These are phyloP conservation scores for Diorhabda elongata DNA, from an alignment of 1,140 invertebrate genomes.

Conservation along the genomic window DNA sequence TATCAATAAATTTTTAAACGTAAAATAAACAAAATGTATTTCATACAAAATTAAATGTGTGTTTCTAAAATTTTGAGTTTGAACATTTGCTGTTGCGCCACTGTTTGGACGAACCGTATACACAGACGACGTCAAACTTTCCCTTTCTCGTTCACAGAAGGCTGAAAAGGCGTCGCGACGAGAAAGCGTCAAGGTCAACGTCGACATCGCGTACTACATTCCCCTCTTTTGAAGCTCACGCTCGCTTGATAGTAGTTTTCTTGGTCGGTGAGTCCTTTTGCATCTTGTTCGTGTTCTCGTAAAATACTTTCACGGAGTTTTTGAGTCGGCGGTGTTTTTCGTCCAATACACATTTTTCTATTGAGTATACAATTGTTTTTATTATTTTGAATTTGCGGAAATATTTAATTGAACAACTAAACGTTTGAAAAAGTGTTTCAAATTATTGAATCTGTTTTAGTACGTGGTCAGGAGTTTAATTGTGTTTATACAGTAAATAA, in stretches of 20 bases:
- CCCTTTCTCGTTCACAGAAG: slow-evolving; percentile 14
- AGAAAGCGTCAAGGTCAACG: slow-evolving; percentile 13
- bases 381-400: too few relatives aligned
- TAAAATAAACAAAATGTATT: too few relatives aligned
- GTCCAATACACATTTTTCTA: too few relatives aligned
- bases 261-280: slow-evolving; percentile 7
- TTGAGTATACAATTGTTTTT: too few relatives aligned
- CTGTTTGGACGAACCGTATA: not conserved
- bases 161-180: slow-evolving; percentile 20
- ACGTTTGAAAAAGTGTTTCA: too few relatives aligned
- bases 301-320: too few relatives aligned
- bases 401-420: too few relatives aligned
- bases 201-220: slow-evolving; percentile 13
- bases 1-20: too few relatives aligned
- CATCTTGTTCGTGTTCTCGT: not conserved
- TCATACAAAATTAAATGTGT: not conserved
- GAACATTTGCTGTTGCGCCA: not conserved
- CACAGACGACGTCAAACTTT: slow-evolving; percentile 12
- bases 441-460: too few relatives aligned
- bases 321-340: too few relatives aligned
- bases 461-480: too few relatives aligned
- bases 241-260: slow-evolving; percentile 11
- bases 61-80: not conserved
- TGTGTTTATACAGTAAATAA: too few relatives aligned
- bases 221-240: slow-evolving; percentile 1